A percentile compares a stretch with the other conserved stretches of the same genome.
These are phyloP conservation scores for Tolypeutes matacus DNA, from an alignment of 2,797 vertebrate genomes.

Conservation along the genomic window DNA sequence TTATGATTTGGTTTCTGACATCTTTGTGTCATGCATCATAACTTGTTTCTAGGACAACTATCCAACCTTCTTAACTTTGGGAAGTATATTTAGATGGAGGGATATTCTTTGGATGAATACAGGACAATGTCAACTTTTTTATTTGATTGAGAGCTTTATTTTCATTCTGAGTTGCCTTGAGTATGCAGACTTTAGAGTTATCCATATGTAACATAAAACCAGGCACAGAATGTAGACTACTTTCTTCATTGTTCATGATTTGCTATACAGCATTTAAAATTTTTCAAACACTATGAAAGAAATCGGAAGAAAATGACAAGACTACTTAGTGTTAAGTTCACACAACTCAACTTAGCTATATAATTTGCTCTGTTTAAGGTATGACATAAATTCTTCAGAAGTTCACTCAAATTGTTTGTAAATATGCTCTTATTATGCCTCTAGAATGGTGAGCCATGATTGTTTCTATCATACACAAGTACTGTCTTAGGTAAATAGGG, in stretches of 20 bases:
- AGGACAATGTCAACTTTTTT: conserved; percentile 5
- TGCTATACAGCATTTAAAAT: not conserved
- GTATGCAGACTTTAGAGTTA: not conserved
- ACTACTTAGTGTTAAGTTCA: not conserved
- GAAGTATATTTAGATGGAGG: not conserved
- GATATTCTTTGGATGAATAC: conserved; percentile 21
- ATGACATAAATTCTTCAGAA: conserved; percentile 42
- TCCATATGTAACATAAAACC: not conserved
- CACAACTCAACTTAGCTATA: not conserved
- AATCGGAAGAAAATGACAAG: not conserved
- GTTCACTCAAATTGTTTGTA: not conserved
- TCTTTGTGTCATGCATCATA: not conserved
- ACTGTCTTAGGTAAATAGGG: conserved; percentile 2
- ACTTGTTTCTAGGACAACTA: not conserved
- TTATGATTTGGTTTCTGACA: not conserved
- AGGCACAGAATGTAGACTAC: not conserved
- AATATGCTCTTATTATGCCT: conserved; percentile 12
- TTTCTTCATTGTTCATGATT: not conserved
- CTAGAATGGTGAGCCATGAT: not conserved
- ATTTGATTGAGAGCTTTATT: conserved; percentile 25
- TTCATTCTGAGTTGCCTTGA: not conserved
- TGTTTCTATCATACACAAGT: not conserved
- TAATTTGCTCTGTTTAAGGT: conserved; percentile 1
- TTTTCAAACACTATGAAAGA: conserved; percentile 16
- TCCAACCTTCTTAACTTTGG: not conserved